Conservation (phyloP, 2,113 vertebrate genomes). For the Parotia lawesii region DNA sequence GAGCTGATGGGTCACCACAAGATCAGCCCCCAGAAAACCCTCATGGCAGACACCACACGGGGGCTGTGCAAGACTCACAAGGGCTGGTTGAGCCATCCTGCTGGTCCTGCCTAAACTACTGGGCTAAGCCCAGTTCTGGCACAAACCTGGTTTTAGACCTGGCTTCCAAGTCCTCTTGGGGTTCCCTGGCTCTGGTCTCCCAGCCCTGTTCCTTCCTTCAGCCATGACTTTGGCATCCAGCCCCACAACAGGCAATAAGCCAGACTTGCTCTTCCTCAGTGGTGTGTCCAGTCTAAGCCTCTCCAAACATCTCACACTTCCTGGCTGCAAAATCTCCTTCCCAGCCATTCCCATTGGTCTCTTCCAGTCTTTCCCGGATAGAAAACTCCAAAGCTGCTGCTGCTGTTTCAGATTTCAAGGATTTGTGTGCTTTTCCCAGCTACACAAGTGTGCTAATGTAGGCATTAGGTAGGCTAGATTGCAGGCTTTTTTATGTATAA, state of each 20-base stretch:
- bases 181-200: not conserved
- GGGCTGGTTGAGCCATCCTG: not conserved
- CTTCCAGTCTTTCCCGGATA: not conserved
- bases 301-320: not conserved
- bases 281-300: not conserved
- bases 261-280: not conserved
- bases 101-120: not conserved
- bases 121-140: not conserved
- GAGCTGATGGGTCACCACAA: not conserved
- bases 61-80: not conserved
- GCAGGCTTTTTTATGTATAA: not conserved
- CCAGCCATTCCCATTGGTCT: not conserved
- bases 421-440: constrained; percentile 21
- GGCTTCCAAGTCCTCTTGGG: not conserved
- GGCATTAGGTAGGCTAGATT: constrained; percentile 50
- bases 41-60: fast-evolving
- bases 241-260: not conserved
- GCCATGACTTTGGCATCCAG: not conserved
- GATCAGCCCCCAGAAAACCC: not conserved
- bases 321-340: not conserved
- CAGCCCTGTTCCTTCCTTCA: not conserved
- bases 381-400: not conserved
- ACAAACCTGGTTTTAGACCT: not conserved
- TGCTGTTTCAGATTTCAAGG: not conserved
- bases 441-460: not conserved